Conservation (phyloP, 2,888 invertebrate species). For the Nemurella pictetii region DNA sequence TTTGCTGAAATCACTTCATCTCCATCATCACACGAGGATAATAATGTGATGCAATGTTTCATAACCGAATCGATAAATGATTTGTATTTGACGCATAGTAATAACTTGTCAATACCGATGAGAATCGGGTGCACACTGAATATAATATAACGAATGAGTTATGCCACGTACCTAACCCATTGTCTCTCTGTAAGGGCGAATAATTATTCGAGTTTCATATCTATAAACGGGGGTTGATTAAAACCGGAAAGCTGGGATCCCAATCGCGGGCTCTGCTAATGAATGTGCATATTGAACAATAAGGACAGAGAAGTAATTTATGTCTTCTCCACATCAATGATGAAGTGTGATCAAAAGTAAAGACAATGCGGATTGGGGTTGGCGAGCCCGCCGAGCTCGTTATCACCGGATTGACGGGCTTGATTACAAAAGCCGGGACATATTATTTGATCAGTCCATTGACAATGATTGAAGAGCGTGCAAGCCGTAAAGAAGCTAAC, state of each 20-base stretch:
- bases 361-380: neutral
- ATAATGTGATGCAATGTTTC: neutral
- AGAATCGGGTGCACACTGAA: neutral
- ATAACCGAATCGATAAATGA: neutral
- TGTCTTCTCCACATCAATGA: slow-evolving; percentile 25
- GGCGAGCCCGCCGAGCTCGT: neutral
- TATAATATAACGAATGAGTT: neutral
- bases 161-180: neutral
- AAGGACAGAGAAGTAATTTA: slow-evolving; percentile 22
- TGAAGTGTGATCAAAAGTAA: slow-evolving; percentile 7
- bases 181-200: slow-evolving; percentile 3
- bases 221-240: slow-evolving; percentile 21
- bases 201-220: slow-evolving; percentile 20
- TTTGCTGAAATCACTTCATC: neutral
- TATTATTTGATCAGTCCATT: slow-evolving; percentile 10
- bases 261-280: slow-evolving; percentile 17
- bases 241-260: slow-evolving; percentile 22
- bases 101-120: neutral
- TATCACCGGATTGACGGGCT: slow-evolving; percentile 4
- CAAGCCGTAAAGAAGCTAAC: neutral
- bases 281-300: slow-evolving; percentile 30
- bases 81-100: neutral
- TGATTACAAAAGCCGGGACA: slow-evolving; percentile 15
- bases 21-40: neutral
- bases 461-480: slow-evolving; percentile 8